Evolutionary conservation across 1,140 invertebrate species (phyloP), one percentile per base, ranked within the genome.

Genomic region (Harpegnathos saltator): DNA sequence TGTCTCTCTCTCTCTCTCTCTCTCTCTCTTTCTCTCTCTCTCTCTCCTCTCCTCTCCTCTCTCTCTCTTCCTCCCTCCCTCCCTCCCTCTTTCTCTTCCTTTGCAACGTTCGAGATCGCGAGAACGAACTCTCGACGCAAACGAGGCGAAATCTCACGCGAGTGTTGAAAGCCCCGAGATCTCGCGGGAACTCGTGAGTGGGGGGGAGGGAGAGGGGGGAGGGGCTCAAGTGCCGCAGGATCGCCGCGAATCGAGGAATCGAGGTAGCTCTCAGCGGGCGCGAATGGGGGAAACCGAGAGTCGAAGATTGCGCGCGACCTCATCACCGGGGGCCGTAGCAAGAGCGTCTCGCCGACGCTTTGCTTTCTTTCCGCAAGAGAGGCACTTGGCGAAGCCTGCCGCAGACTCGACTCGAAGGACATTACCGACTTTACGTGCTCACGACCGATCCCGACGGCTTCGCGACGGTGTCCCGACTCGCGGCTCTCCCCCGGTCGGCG

Each of bases 401-500:
- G 61, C 74, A 17, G 63, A 33, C 38, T 77, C 72, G 69, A 11
- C 38, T 61, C 66, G 73, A 83, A 74, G 81, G 5, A 33, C 29
- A 33, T 33, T 33, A 3, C 5, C 29, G 29, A 3, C 29, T 33
- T n/a, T n/a, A n/a, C n/a, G n/a, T n/a, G n/a, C n/a, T n/a, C n/a
- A n/a, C n/a, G n/a, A n/a, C n/a, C n/a, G n/a, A n/a, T n/a, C n/a
- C n/a, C n/a, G n/a, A n/a, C n/a, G n/a, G n/a, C n/a, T 33, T 33
- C 29, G 5, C 1, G 29, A 33, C 29, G 29, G 29, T n/a, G n/a
- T 33, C 29, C 29, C 84, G 54, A 86, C 77, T 87, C 78, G 65
- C 80, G 50, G 72, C 54, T 73, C 78, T 74, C 61, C 81, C 29
- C 5, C 29, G 5, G 29, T 33, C 29, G 54, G 59, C 58, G 66